phyloP scores from a whole-genome alignment of 2,113 vertebrate genomes.

The Phaetusa simplex region DNA sequence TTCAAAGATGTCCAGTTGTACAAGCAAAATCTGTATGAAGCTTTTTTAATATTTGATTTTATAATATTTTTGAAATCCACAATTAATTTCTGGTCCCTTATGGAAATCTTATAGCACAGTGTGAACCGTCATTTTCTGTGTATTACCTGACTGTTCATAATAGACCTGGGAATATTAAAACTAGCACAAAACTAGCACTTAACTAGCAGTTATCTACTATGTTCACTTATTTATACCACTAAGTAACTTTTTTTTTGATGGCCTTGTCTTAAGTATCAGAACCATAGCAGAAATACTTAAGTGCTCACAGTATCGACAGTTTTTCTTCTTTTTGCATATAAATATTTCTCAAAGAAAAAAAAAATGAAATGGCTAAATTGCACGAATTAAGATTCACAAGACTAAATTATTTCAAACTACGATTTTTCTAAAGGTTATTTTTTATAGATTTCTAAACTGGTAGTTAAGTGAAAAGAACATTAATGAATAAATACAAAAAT shows the following conservation, averaged over 20 bases:
- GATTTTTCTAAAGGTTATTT: not conserved
- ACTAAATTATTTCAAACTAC: not conserved
- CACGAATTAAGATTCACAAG: not conserved
- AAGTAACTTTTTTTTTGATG: not conserved
- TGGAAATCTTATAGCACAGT: not conserved
- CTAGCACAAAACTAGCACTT: not conserved
- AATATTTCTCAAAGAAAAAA: not conserved
- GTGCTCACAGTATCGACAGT: not conserved
- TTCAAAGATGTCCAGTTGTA: not conserved
- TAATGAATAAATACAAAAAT: not conserved
- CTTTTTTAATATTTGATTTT: not conserved
- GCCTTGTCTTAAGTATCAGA: not conserved
- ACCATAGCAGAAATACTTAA: not conserved
- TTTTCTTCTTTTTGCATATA: not conserved
- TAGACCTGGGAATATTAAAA: not conserved
- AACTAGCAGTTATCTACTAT: not conserved
- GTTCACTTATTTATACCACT: not conserved
- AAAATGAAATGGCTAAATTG: not conserved
- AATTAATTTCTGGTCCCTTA: not conserved
- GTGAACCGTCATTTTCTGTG: not conserved
- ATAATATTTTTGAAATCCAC: not conserved
- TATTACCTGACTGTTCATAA: not conserved
- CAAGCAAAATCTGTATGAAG: not conserved
- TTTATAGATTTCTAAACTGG: not conserved
- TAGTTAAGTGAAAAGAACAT: not conserved